A percentile compares a stretch with the other conserved stretches of the same genome.
These are phyloP conservation scores for Odontocolon sp. DNA, from an alignment of 2,888 invertebrate species.

Conservation along the genomic window DNA sequence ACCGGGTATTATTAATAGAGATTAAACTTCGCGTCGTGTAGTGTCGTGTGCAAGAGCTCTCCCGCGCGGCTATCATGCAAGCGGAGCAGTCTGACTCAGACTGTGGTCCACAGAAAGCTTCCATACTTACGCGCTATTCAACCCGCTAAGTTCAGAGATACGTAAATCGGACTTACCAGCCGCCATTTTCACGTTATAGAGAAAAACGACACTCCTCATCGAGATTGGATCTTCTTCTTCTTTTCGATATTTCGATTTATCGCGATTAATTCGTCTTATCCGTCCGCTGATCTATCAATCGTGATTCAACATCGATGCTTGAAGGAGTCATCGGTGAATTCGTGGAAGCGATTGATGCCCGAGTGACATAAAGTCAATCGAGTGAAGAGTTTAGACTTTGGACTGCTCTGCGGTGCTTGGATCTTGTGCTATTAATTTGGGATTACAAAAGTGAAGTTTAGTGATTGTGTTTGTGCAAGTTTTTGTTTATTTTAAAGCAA, in stretches of 20 bases:
- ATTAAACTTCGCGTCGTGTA: constrained; percentile 80
- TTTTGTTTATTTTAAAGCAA: constrained; percentile 14
- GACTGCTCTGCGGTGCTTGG: constrained; percentile 12
- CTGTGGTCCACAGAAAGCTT: constrained; percentile 58
- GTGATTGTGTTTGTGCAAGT: constrained; percentile 5
- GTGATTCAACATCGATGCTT: background rate
- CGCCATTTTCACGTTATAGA: constrained; percentile 48
- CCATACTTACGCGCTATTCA: constrained; percentile 27
- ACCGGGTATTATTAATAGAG: constrained; percentile 80
- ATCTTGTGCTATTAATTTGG: constrained; percentile 15
- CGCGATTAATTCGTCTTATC: background rate
- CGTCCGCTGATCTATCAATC: background rate
- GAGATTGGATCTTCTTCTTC: background rate
- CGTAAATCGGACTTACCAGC: constrained; percentile 19
- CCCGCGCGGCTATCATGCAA: constrained; percentile 73
- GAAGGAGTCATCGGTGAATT: background rate
- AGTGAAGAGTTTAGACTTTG: constrained; percentile 33
- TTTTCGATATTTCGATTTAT: background rate
- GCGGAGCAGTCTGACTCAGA: constrained; percentile 73
- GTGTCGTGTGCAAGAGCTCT: constrained; percentile 79
- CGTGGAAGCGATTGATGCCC: background rate
- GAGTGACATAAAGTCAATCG: constrained; percentile 13
- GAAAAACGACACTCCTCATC: constrained; percentile 18
- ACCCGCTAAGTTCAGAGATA: constrained; percentile 21
- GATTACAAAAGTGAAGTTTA: constrained; percentile 37